phyloP scores from a whole-genome alignment of 2,888 invertebrate genomes.

The Diarsia rubi region DNA sequence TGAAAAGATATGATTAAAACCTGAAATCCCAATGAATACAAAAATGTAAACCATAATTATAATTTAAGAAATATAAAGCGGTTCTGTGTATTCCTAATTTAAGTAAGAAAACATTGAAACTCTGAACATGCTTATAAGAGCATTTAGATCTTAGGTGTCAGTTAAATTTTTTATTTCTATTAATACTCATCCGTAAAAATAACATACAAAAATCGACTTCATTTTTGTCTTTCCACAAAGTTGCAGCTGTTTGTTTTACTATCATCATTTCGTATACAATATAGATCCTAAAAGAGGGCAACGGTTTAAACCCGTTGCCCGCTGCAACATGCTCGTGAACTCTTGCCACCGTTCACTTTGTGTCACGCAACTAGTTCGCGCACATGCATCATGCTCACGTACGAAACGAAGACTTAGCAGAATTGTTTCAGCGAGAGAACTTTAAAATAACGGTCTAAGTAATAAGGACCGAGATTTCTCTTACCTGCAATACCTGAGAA shows the following conservation, averaged over 20 bases:
- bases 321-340: conserved; percentile 11
- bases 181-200: background rate
- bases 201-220: background rate
- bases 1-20: background rate
- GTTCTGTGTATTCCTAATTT: background rate
- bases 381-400: conserved; percentile 42
- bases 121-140: background rate
- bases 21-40: background rate
- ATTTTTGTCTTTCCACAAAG: background rate
- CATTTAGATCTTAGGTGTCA: background rate
- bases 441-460: conserved; percentile 51
- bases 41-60: no score
- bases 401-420: conserved; percentile 44
- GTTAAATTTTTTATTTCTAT: background rate
- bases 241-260: background rate
- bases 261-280: background rate
- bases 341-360: background rate
- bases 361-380: conserved; percentile 23
- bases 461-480: conserved; percentile 48
- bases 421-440: conserved; percentile 60
- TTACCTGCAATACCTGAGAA: conserved; percentile 41
- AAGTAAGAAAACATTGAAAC: background rate
- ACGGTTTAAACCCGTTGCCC: background rate
- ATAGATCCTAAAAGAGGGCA: background rate
- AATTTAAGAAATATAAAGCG: background rate